These are phyloP conservation scores for Tenebrio molitor DNA, from an alignment of 1,140 invertebrate genomes.

Conservation along the genomic window DNA sequence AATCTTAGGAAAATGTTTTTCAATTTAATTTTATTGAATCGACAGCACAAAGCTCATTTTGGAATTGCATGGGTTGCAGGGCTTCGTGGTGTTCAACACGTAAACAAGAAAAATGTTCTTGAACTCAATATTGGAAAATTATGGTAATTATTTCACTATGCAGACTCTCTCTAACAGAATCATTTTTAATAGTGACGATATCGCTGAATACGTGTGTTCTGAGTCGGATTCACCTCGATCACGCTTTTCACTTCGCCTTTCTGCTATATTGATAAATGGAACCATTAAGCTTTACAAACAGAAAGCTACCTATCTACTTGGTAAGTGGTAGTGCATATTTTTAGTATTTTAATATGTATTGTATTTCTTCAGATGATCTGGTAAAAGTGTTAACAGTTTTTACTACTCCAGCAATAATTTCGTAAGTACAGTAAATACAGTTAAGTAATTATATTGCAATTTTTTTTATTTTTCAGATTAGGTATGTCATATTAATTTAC, in stretches of 20 bases:
- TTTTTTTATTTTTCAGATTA: neutral
- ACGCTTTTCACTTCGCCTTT: slow-evolving; percentile 4
- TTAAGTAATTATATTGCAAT: too few species aligned
- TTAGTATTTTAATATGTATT: neutral
- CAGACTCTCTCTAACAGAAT: neutral
- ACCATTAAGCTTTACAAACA: neutral
- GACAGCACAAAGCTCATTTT: slow-evolving; percentile 28
- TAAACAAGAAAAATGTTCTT: slow-evolving; percentile 11
- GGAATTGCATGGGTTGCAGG: slow-evolving; percentile 34
- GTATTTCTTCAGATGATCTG: slow-evolving; percentile 1
- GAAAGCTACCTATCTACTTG: neutral
- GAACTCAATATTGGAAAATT: slow-evolving; percentile 19
- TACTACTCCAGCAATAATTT: neutral
- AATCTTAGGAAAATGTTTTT: slow-evolving; percentile 46
- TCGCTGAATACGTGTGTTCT: neutral
- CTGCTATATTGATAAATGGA: neutral
- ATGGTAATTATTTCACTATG: slow-evolving; percentile 5
- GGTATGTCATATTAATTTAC: too few species aligned
- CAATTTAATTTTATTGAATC: slow-evolving; percentile 39
- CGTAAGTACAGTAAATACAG: neutral
- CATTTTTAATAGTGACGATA: slow-evolving; percentile 3
- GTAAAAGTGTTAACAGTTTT: neutral
- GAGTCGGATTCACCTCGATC: slow-evolving; percentile 1
- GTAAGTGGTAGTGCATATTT: neutral
- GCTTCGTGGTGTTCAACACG: neutral